Conservation (phyloP, 2,797 vertebrate species). For the Halcyon badia region DNA sequence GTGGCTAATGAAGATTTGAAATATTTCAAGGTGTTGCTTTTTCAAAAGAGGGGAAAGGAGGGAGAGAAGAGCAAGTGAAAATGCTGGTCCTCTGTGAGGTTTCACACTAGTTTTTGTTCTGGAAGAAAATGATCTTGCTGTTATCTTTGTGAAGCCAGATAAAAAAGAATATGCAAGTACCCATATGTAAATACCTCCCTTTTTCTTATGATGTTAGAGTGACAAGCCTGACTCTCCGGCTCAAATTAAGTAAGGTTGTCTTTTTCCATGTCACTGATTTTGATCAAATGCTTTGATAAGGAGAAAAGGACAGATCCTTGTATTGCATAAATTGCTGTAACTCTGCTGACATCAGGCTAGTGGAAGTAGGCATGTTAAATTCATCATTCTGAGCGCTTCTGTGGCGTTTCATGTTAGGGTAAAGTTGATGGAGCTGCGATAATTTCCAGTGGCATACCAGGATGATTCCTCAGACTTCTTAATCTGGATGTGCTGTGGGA, state of each 20-base stretch:
- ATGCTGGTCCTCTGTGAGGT: neutral
- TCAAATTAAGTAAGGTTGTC: constrained; percentile 58
- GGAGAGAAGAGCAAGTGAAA: neutral
- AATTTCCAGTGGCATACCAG: constrained; percentile 10
- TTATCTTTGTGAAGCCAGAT: constrained; percentile 45
- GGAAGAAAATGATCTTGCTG: constrained; percentile 3
- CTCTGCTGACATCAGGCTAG: constrained; percentile 35
- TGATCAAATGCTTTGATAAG: constrained; percentile 66
- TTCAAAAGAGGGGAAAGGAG: neutral
- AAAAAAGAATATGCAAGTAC: constrained; percentile 65
- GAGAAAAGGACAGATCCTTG: constrained; percentile 43
- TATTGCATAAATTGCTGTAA: constrained; percentile 49
- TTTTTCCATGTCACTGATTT: constrained; percentile 55
- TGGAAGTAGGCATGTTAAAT: constrained; percentile 46
- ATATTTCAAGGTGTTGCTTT: neutral
- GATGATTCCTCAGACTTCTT: constrained; percentile 1
- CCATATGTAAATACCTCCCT: constrained; percentile 18
- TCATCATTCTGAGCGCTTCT: constrained; percentile 32
- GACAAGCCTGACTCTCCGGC: constrained; percentile 20
- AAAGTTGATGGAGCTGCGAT: neutral
- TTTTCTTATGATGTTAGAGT: constrained; percentile 49
- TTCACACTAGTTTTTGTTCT: neutral
- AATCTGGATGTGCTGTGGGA: neutral
- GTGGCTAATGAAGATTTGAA: constrained; percentile 16
- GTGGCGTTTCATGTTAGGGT: neutral